These are phyloP conservation scores for Xestoiulus laeticollis DNA, from an alignment of 2,888 invertebrate genomes.

Conservation along the genomic window DNA sequence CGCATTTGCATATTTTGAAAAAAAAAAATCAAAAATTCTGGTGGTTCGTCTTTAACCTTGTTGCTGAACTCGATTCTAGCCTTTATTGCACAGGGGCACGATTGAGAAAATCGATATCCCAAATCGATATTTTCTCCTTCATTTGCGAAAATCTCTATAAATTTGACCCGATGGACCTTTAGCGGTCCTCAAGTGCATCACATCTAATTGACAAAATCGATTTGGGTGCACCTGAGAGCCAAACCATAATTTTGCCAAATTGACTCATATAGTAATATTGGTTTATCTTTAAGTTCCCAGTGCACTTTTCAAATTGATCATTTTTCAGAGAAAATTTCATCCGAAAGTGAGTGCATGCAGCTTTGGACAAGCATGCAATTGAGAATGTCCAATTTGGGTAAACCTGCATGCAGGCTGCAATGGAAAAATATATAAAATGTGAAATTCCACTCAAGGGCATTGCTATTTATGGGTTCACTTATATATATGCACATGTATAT, in stretches of 20 bases:
- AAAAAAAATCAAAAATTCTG: background rate
- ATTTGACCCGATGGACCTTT: background rate
- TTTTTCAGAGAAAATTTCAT: background rate
- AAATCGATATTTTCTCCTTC: background rate
- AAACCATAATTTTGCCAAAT: background rate
- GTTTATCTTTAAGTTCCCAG: background rate
- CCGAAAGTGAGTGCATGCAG: background rate
- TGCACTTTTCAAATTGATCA: conserved; percentile 37
- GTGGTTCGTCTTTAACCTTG: background rate
- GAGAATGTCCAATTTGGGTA: background rate
- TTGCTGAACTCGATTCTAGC: background rate
- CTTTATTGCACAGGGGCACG: background rate
- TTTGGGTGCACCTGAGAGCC: conserved; percentile 4
- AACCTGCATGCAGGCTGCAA: background rate
- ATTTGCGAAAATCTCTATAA: background rate
- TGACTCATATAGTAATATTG: background rate
- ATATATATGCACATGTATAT: too few species aligned
- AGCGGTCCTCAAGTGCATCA: background rate
- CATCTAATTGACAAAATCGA: conserved; percentile 29
- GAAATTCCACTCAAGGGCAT: background rate
- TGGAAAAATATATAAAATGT: background rate
- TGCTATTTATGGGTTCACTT: too few species aligned
- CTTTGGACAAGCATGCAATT: background rate
- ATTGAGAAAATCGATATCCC: background rate
- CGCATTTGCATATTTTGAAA: background rate